Percentiles rank a stretch among this genome's conserved stretches.
These are phyloP conservation scores for Pollachius pollachius DNA, from an alignment of 2,113 vertebrate genomes.

Conservation along the genomic window DNA sequence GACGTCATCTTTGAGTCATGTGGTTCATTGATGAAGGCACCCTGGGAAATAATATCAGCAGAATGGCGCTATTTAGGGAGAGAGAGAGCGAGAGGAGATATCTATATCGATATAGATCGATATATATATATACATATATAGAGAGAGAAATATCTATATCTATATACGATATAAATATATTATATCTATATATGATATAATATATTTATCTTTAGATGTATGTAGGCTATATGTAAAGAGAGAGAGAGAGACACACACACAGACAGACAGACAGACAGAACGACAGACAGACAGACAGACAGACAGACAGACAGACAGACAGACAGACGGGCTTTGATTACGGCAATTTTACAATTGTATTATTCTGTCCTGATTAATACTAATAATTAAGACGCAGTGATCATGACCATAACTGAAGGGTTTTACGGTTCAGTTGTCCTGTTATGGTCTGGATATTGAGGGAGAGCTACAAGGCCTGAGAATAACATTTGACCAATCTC, in stretches of 20 bases:
- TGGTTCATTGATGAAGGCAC: slow-evolving; percentile 12
- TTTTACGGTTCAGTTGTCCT: too few relatives aligned
- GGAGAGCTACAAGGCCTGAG: too few relatives aligned
- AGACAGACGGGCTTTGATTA: not conserved
- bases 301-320: not conserved
- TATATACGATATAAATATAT: too few relatives aligned
- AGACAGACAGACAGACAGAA: not conserved
- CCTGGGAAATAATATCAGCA: slow-evolving; percentile 30
- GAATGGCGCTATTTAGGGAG: slow-evolving; percentile 13
- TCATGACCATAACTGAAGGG: too few relatives aligned
- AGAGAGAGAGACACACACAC: not conserved
- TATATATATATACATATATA: too few relatives aligned
- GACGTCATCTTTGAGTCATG: slow-evolving; percentile 11
- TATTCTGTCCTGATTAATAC: not conserved
- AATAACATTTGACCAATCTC: too few relatives aligned
- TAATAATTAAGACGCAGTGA: not conserved
- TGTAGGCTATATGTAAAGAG: too few relatives aligned
- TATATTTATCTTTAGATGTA: too few relatives aligned
- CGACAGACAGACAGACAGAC: not conserved
- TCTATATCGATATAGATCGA: too few relatives aligned
- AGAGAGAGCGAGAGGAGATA: not conserved
- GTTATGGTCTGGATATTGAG: too few relatives aligned
- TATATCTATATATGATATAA: too few relatives aligned
- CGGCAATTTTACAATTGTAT: not conserved
- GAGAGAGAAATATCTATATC: too few relatives aligned